phyloP scores from a whole-genome alignment of 2,888 invertebrate species.

The Ennomos erosarius region DNA sequence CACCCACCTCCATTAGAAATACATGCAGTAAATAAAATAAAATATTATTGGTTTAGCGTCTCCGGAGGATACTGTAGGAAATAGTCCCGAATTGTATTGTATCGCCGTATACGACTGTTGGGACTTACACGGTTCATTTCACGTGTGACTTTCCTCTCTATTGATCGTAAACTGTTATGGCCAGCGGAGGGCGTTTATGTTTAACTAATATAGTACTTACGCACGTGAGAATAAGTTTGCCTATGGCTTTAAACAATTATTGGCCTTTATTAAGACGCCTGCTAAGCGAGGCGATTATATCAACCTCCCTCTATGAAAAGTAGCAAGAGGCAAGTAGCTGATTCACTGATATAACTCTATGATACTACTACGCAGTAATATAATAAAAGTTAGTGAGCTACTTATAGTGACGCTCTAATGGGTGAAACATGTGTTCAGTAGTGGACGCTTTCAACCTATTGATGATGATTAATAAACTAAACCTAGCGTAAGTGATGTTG shows the following conservation, averaged over 20 bases:
- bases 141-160: conserved; percentile 11
- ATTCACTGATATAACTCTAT: too few species aligned
- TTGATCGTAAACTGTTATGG: conserved; percentile 29
- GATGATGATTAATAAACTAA: too few species aligned
- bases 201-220: conserved; percentile 20
- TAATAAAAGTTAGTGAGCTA: too few species aligned
- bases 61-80: conserved; percentile 24
- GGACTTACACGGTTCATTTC: conserved; percentile 18
- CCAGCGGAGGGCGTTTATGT: conserved; percentile 19
- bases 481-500: too few species aligned
- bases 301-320: too few species aligned
- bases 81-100: conserved; percentile 18
- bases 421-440: too few species aligned
- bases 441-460: too few species aligned
- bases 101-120: conserved; percentile 10
- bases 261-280: too few species aligned
- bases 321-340: too few species aligned
- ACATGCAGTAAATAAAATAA: conserved; percentile 50
- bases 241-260: background rate
- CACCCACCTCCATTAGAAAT: conserved; percentile 42
- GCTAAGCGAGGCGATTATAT: too few species aligned
- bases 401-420: too few species aligned
- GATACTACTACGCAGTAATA: too few species aligned
- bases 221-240: background rate
- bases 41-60: conserved; percentile 49